Evolutionary conservation across 2,797 vertebrate genomes (phyloP), one percentile per base, ranked within the genome.

Genomic region (Chaetodon trifasciatus): DNA sequence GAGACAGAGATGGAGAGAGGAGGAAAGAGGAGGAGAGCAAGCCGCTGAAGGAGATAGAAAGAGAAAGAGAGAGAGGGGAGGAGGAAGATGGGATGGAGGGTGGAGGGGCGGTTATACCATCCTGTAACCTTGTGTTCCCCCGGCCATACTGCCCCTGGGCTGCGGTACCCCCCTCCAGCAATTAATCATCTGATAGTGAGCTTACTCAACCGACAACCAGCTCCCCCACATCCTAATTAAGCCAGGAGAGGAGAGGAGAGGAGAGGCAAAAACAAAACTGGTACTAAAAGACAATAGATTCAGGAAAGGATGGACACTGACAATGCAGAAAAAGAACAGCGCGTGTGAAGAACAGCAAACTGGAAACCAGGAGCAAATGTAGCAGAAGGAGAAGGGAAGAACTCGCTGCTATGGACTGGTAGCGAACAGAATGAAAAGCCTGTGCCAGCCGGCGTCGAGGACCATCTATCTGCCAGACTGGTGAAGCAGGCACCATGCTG

Each of bases 171-270:
- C 91, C 94, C 92, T 90, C 85, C 87, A 89, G 94, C 94, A 95
- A 96, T 95, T 96, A 96, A 95, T 96, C 95, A 96, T 95, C 91
- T 93, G 92, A 95, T 95, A 93, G 89, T 85, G 94, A 94, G 94
- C 93, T 94, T 95, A 94, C 94, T 94, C 94, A 94, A 94, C 93
- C 93, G 85, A 90, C 90, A 91, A 91, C 91, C 81, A 90, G 88
- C 93, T 92, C 92, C 85, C 88, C 90, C 88, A 94, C 91, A 93
- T 95, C 93, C 94, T 94, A 95, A 96, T 96, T 96, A 95, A 94
- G 89, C 83, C 42, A 49, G 78, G 53, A 70, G 74, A 70, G 35
- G 19, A 56, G 49, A 56, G 39, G 21, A 50, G 32, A 61, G 11
- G 70, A 76, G 69, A 79, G 37, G 50, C 0, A 21, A 57, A 60